Conservation (phyloP, 2,888 invertebrate genomes). For the Philonicus albiceps region DNA sequence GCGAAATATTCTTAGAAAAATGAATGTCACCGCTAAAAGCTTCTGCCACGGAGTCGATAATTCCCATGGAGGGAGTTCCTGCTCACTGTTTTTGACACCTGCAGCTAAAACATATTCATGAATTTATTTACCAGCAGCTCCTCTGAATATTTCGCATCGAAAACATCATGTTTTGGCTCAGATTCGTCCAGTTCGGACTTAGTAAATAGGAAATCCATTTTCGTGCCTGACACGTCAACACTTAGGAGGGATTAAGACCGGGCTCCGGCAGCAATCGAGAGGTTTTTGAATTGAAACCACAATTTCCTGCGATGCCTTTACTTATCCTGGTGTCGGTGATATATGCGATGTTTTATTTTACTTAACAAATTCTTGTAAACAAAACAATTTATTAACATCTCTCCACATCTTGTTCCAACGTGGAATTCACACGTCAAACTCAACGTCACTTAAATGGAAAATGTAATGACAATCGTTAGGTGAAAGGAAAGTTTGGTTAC, state of each 20-base stretch:
- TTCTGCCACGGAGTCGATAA: not conserved
- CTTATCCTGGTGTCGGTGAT: not conserved
- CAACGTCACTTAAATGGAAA: conserved; percentile 10
- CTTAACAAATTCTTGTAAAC: conserved; percentile 35
- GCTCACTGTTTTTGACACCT: not conserved
- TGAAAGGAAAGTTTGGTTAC: not conserved
- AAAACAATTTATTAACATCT: conserved; percentile 3
- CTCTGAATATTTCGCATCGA: not conserved
- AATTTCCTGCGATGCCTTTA: not conserved
- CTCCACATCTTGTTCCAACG: conserved; percentile 35
- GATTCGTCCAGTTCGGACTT: conserved; percentile 37
- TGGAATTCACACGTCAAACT: conserved; percentile 36
- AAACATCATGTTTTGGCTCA: conserved; percentile 42
- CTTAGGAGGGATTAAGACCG: not conserved
- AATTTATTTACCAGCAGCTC: conserved; percentile 16
- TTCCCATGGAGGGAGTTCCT: not conserved
- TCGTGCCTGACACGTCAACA: conserved; percentile 14
- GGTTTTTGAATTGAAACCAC: not conserved
- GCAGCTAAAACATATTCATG: not conserved
- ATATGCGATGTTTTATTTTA: not conserved
- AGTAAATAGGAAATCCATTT: conserved; percentile 44
- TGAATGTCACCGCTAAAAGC: not conserved
- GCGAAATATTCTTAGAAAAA: not conserved
- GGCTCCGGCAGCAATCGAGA: not conserved
- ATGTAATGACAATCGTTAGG: not conserved